These are phyloP conservation scores for Phymanthus crucifer DNA, from an alignment of 92 coral and sea anemone genomes.

Conservation along the genomic window DNA sequence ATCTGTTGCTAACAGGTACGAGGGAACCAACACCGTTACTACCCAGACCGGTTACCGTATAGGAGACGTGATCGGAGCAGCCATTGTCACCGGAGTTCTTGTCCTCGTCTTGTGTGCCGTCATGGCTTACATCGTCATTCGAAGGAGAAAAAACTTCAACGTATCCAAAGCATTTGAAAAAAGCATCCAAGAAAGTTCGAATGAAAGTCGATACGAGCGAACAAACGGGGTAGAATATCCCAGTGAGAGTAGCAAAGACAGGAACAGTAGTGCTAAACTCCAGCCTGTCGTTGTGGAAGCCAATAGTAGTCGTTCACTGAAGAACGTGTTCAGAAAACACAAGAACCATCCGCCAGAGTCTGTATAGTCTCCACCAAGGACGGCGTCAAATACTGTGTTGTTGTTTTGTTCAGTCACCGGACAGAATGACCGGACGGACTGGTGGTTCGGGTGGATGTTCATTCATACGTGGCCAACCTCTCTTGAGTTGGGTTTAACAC, in stretches of 20 bases:
- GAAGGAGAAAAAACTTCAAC: slow-evolving; percentile 44
- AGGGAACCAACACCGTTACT: not conserved
- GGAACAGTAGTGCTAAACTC: slow-evolving; percentile 34
- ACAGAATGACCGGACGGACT: not conserved
- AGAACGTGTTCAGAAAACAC: slow-evolving; percentile 28
- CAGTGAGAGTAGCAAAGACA: slow-evolving; percentile 24
- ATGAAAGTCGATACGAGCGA: slow-evolving; percentile 45
- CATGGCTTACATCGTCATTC: slow-evolving; percentile 33
- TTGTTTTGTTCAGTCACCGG: not conserved
- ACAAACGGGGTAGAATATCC: slow-evolving; percentile 39
- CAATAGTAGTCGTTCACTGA: slow-evolving; percentile 18
- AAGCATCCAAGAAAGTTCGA: slow-evolving; percentile 39
- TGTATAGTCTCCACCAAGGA: slow-evolving; percentile 10
- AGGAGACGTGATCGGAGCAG: slow-evolving; percentile 53
- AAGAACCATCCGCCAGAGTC: slow-evolving; percentile 19
- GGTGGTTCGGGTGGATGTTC: not conserved
- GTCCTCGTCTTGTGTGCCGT: slow-evolving; percentile 37
- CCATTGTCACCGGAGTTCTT: slow-evolving; percentile 42
- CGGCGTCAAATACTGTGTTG: not conserved
- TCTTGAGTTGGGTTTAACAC: not conserved
- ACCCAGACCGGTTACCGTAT: slow-evolving; percentile 23
- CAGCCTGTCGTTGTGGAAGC: slow-evolving; percentile 23
- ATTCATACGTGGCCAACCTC: not conserved
- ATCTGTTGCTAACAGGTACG: not conserved
- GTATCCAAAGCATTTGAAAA: slow-evolving; percentile 54